Evolutionary conservation across 2,113 vertebrate genomes (phyloP).

Genomic region (Cercocebus atys): DNA sequence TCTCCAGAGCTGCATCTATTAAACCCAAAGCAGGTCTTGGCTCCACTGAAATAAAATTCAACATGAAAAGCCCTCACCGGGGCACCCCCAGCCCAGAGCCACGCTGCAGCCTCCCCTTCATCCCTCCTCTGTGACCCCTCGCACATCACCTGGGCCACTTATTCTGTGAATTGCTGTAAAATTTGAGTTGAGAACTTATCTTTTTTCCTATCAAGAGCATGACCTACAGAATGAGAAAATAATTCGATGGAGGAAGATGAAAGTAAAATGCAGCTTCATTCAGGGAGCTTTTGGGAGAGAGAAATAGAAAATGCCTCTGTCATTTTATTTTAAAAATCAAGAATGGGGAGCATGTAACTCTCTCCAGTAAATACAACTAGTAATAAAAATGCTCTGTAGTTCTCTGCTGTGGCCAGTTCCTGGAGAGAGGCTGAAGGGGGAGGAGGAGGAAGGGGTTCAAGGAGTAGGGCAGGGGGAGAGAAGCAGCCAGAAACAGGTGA

Average conservation of each 20-base stretch:
- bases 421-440: neutral
- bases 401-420: neutral
- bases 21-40: neutral
- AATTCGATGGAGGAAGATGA: conserved; percentile 39
- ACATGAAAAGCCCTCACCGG: neutral
- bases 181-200: neutral
- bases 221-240: conserved; percentile 13
- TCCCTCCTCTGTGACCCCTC: rapidly evolving
- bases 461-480: neutral
- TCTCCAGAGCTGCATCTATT: neutral
- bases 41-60: neutral
- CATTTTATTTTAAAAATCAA: conserved; percentile 40
- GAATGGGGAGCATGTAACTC: neutral
- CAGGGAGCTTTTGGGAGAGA: neutral
- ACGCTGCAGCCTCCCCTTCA: rapidly evolving
- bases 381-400: neutral
- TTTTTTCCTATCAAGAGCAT: neutral
- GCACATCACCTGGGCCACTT: neutral
- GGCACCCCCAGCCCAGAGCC: neutral
- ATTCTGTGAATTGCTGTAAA: neutral
- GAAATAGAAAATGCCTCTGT: conserved; percentile 5
- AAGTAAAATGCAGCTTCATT: conserved; percentile 30
- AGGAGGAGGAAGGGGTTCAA: neutral
- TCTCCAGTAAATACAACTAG: neutral
- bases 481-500: neutral